Base-by-base conservation (phyloP, 2,113 vertebrate species). In the Oreamnos americanus region DNA sequence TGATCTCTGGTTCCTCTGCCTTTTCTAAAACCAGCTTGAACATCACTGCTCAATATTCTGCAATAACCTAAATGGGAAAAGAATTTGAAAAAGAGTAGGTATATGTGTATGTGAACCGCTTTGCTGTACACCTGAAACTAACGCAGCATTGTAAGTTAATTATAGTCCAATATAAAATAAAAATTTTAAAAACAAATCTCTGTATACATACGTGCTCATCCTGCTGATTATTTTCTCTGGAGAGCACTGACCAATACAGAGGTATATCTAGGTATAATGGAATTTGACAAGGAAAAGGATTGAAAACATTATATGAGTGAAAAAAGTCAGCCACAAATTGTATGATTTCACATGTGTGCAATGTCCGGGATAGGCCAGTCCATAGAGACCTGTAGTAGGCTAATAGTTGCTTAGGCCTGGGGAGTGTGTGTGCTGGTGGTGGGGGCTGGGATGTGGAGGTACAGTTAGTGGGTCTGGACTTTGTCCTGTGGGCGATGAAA, bases 131-230 rank as follows among this genome's bases (percentile, higher is more conserved):
- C n/a, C 45, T 7, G 47, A 51, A 81, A 33, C 28, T 33, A 81
- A 49, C 9, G 6, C 45, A 81, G 9, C 2, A 33, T 19, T 81
- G 78, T 49, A 49, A 81, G 33, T 51, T 49, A 81, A 51, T 51
- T 81, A 81, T 21, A 13, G 45, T 49, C 47, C 30, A n/a, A 19
- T 7, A 81, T 21, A 81, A 51, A 51, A 51, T 79, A 45, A 78
- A 78, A 45, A 2, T 28, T 10, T 0, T 0, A 1, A n/a, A 14
- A 13, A 4, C 36, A 82, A 14, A 49, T 30, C 15, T 49, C 0
- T 47, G 16, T 79, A 30, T 49, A 49, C 28, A 79, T 12, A 43
- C 33, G 2, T 16, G 36, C 5, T 14, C 4, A 82, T 10, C 19
- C 13, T 90, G n/a, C 43, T 55, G 16, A 78, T 36, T 67, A 23